phyloP scores from a whole-genome alignment of 2,888 invertebrate species.

The Amiota minor region DNA sequence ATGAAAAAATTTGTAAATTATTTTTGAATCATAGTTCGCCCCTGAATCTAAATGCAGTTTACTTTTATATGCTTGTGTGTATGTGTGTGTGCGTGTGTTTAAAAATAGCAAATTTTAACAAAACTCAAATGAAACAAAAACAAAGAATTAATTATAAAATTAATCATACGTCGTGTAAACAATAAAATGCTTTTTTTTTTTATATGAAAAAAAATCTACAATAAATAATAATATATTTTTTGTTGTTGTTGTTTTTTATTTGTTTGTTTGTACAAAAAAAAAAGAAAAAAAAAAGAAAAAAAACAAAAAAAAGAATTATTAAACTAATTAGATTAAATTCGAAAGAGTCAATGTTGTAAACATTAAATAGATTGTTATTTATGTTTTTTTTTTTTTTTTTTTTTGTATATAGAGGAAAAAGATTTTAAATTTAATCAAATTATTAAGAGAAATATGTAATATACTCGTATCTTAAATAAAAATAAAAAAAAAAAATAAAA shows the following conservation, averaged over 20 bases:
- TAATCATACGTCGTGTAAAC: conserved; percentile 50
- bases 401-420: background rate
- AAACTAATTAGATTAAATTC: too few relatives aligned
- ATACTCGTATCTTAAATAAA: too few relatives aligned
- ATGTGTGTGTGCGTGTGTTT: background rate
- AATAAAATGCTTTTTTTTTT: background rate
- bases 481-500: too few relatives aligned
- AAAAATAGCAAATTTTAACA: conserved; percentile 23
- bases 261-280: background rate
- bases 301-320: background rate
- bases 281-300: background rate
- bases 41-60: too few relatives aligned
- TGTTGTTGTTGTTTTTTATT: background rate
- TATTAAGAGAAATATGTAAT: too few relatives aligned
- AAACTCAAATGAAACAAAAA: background rate
- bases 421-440: too few relatives aligned
- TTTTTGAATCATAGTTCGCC: conserved; percentile 3
- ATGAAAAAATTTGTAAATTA: background rate
- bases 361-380: background rate
- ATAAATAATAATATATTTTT: background rate
- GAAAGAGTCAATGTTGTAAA: too few relatives aligned
- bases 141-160: conserved; percentile 33
- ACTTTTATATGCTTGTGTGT: background rate
- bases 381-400: background rate
- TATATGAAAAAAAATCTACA: background rate